Conservation (phyloP, 2,113 vertebrate species). For the Coturnix japonica region DNA sequence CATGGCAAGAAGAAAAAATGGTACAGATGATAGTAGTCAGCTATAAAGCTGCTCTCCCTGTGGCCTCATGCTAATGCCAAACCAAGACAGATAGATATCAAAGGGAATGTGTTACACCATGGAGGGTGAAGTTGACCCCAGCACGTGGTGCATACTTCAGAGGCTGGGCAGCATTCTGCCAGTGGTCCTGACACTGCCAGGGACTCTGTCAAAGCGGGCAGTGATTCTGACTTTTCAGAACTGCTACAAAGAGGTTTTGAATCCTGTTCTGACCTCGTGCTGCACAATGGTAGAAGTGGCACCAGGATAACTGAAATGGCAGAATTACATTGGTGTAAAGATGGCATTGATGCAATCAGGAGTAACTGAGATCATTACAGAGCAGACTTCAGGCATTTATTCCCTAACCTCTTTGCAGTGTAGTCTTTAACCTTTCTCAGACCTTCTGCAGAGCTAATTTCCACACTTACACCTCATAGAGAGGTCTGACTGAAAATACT, state of each 20-base stretch:
- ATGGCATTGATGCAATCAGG: not conserved
- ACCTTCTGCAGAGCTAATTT: not conserved
- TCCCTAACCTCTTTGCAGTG: not conserved
- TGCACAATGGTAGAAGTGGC: not conserved
- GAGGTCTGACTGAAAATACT: not conserved
- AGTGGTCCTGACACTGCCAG: not conserved
- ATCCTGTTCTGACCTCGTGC: not conserved
- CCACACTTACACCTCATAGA: not conserved
- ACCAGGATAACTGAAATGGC: not conserved
- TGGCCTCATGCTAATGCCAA: not conserved
- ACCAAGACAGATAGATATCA: not conserved
- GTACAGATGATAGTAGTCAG: not conserved
- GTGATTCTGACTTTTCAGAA: not conserved
- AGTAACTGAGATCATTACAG: not conserved
- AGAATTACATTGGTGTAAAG: not conserved
- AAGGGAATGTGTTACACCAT: accelerated
- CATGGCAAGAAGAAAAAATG: not conserved
- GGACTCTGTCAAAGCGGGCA: not conserved
- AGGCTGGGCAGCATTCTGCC: too few species aligned
- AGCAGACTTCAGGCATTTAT: not conserved
- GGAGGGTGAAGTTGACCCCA: not conserved
- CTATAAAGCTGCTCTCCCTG: not conserved
- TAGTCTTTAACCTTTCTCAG: not conserved
- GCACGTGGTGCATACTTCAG: accelerated
- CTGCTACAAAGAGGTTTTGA: not conserved